Base-by-base conservation (phyloP, 23 tunicate species). In the Phallusia fumigata region DNA sequence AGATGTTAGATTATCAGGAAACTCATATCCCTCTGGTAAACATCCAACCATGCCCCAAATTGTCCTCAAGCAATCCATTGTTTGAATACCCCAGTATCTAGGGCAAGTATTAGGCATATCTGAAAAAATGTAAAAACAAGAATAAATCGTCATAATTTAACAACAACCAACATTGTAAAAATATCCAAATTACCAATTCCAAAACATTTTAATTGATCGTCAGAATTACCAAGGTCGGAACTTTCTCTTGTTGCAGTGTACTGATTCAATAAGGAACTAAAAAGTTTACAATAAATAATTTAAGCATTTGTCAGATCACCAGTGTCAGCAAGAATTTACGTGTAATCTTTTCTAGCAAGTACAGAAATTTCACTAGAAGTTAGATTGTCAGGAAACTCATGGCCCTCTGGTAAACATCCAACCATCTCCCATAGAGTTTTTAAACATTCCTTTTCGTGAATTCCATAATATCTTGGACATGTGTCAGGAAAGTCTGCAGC, bases 341-440 rank as follows among this genome's bases (percentile, higher is more conserved):
- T 6, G 69, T 58, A 58, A 24, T 58, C 28, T 21, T 11, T 58
- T 16, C 69, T 6, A 1, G 15, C 26, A 1, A 58, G 69, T 21
- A 58, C 28, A 58, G 8, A 11, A 6, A 58, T 22, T 58, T 58
- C 15, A 8, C 3, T 13, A 58, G 69, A 58, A 6, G 69, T 58
- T 6, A 58, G 69, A 24, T 58, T 58, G 3, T 58, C 69, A 58
- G 69, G 69, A 58, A 58, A 58, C 69, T 58, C 28, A 58, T 58
- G 28, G 2, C 69, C 69, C 3, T 58, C 69, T 58, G 69, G 69
- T 6, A 58, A 6, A 58, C 69, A 58, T 1, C 28, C 69, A 22
- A 58, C 69, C 69, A 8, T 58, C 2, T 58, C 16, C 69, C 69
- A 58, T 21, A 58, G 3, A 21, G 28, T 58, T 13, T 58, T 58